Base-by-base conservation (phyloP, 2,888 invertebrate species). In the Clistopyga incitator region DNA sequence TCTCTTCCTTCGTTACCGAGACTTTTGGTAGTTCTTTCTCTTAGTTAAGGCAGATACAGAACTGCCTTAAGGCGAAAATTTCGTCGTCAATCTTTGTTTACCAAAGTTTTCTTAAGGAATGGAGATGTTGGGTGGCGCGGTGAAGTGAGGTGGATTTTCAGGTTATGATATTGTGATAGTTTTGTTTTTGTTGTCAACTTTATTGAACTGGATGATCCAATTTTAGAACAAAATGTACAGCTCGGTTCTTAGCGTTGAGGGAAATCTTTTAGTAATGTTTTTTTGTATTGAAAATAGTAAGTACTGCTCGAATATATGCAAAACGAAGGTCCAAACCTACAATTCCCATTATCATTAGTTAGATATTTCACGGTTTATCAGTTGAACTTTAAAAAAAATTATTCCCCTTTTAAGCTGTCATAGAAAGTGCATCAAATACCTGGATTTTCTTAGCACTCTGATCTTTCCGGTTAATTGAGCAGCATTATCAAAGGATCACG, bases 81-180 rank as follows among this genome's bases (percentile, higher is more conserved):
- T 45, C 38, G 47, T 81, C 84, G 68, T 81, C 68, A 81, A 78
- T 84, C 80, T 78, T 77, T 74, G 77, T 80, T 84, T 72, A 68
- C 70, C 47, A 78, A 84, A 79, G 29, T 83, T 83, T 83, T 67
- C 67, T 65, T 67, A 79, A 71, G 82, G 70, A 79, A 34, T 6
- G 4, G 6, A 20, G 29, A 54, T 3, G 6, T 8, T 2, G 52
- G 52, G 15, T 25, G 42, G 50, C n/a, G 20, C 4, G 1, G 52
- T 0, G 18, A 50, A 50, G 18, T 2, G 13, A 54, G 20, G 54
- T 34, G 6, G 11, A 56, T 25, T 72, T 59, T 45, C 59, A 11
- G 0, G 64, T 34, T 42, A 38, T 6, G 61, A 61, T 6, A 61
- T 38, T n/a, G 0, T n/a, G 8, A 34, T 38, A 18, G 61, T n/a